Conservation (phyloP, 2,888 invertebrate genomes). For the Xestia c-nigrum region DNA sequence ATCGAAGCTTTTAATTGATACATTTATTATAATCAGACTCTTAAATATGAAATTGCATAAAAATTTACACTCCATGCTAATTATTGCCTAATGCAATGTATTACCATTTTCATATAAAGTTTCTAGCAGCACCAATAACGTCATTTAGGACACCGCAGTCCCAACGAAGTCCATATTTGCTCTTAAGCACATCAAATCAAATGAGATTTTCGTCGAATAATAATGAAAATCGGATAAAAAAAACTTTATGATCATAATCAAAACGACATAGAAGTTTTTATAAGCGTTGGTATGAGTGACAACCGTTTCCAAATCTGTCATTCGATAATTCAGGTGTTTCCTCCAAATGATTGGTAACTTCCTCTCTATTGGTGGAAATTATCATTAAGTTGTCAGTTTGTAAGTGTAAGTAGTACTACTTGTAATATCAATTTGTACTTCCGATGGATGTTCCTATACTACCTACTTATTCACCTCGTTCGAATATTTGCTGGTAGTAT, state of each 20-base stretch:
- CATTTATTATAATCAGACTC: neutral
- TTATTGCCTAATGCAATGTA: conserved; percentile 34
- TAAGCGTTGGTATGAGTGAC: conserved; percentile 60
- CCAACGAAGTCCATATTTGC: conserved; percentile 23
- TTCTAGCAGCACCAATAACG: conserved; percentile 7
- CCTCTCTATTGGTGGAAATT: conserved; percentile 68
- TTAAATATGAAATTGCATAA: conserved; percentile 14
- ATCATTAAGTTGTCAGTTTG: conserved; percentile 56
- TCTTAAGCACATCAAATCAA: conserved; percentile 5
- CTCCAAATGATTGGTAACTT: conserved; percentile 66
- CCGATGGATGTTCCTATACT: conserved; percentile 20
- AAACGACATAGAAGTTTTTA: conserved; percentile 47
- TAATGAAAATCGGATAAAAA: conserved; percentile 33
- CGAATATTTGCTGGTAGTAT: conserved; percentile 42
- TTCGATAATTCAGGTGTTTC: conserved; percentile 56
- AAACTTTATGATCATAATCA: conserved; percentile 33
- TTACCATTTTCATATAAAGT: conserved; percentile 2
- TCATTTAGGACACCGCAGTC: conserved; percentile 36
- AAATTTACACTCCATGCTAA: neutral
- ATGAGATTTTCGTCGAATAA: conserved; percentile 16
- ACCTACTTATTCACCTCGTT: conserved; percentile 5
- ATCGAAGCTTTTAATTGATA: neutral
- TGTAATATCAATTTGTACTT: conserved; percentile 45
- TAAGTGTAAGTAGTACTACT: conserved; percentile 12
- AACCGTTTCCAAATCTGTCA: conserved; percentile 52